Evolutionary conservation across 2,113 vertebrate species (phyloP), one percentile per base, ranked within the genome.

Genomic region (Trichechus manatus): DNA sequence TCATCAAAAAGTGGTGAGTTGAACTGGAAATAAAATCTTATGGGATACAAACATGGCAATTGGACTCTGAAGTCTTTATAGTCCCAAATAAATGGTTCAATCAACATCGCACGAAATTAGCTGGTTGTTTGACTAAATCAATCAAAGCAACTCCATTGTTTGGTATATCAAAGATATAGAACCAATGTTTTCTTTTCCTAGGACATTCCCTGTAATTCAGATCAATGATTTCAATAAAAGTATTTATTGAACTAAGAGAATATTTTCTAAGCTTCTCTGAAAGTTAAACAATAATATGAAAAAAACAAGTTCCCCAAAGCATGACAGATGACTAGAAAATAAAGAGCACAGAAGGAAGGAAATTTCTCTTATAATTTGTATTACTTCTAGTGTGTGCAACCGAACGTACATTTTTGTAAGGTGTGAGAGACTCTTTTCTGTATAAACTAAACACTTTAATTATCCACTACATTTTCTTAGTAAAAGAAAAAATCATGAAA

Each of bases 221-320:
- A 31, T 44, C 61, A 87, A 72, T 66, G 10, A 91, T 44, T 53
- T 64, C 0, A 44, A 14, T 1, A 19, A 20, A 79, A 42, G 42
- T 59, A 90, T 29, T 66, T 87, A 79, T 68, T 44, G 0, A 64
- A 56, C 7, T 22, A 56, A 14, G 25, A 83, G 74, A 79, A 56
- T 53, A 80, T 17, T 90, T 47, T 25, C 17, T 15, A 80, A 64
- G n/a, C 2, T 83, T 84, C 31, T 68, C 14, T 53, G 59, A 42
- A 87, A 92, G 88, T 50, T 33, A 81, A 87, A 66, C 66, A 93
- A 53, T 74, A 59, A 70, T 75, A 70, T 17, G 25, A 90, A 94
- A 39, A 68, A 44, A 85, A 42, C 25, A 75, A 50, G 2, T 22
- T n/a, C 1, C 13, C 15, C 17, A 1, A 61, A 92, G 59, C 15